Evolutionary conservation across 2,113 vertebrate genomes (phyloP), one percentile per base, ranked within the genome.

Genomic region (Salminus brasiliensis): DNA sequence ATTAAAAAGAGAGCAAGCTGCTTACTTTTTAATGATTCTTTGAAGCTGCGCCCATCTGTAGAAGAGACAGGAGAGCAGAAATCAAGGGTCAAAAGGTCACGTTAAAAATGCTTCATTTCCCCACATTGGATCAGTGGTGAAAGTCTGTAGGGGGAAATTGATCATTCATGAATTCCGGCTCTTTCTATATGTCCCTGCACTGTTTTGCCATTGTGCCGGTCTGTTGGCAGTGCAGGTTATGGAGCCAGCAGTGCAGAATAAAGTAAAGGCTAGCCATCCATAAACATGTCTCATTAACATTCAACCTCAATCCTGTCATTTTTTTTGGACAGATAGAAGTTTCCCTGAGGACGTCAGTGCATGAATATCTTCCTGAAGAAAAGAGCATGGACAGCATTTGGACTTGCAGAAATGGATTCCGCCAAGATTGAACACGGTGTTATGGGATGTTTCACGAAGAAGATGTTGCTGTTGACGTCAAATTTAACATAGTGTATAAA

Each of bases 221-320:
- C 34, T n/a, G 11, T 23, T n/a, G 15, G 30, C 62, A 65, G 32
- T 39, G 32, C 23, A 12, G 62, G 32, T 66, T 36, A 36, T n/a
- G 62, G 4, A 39, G 21, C 34, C 36, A 66, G 23, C 34, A n/a
- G 62, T 39, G 62, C 12, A 39, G 62, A 66, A 66, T 66, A 21
- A 66, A 66, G 62, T 66, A 66, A 66, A 66, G 21, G 32, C 36
- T 39, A 39, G 62, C 23, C 60, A 63, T 63, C 60, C 60, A 62
- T 62, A 62, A 30, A 32, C 27, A 32, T 55, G 52, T 55, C 52
- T 55, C 29, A 34, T 34, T 63, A 66, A 66, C 16, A 27, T 39
- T 39, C 34, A 66, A n/a, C 62, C 62, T 39, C 62, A n/a, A 39
- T 36, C 62, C 34, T 66, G 32, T 36, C 10, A 23, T 39, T 36